Evolutionary conservation across 2,888 invertebrate genomes (phyloP).

Genomic region (Oxycera nigricornis): DNA sequence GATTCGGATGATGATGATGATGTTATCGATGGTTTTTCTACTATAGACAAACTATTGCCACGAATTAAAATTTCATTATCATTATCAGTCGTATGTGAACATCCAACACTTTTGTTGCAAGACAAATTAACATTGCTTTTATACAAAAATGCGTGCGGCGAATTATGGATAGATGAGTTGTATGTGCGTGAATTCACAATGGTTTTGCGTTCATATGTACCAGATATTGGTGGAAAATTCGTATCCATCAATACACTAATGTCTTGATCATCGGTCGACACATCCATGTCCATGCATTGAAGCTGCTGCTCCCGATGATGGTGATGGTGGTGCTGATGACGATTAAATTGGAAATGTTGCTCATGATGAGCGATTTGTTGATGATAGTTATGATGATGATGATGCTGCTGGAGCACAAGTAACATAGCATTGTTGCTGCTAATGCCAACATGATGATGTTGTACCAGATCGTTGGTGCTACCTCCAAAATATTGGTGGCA

Average conservation of each 20-base stretch:
- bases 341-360: conserved; percentile 12
- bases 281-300: conserved; percentile 48
- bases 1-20: conserved; percentile 20
- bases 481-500: conserved; percentile 50
- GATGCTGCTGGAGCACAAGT: conserved; percentile 47
- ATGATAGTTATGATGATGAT: conserved; percentile 41
- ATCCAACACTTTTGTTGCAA: conserved; percentile 18
- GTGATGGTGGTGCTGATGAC: conserved; percentile 24
- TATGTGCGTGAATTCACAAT: conserved; percentile 6
- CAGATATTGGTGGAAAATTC: conserved; percentile 55
- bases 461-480: conserved; percentile 50
- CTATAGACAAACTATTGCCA: conserved; percentile 33
- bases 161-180: conserved; percentile 21
- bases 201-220: conserved; percentile 52
- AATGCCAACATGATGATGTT: conserved; percentile 39
- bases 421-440: conserved; percentile 50
- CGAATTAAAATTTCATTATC: conserved; percentile 5
- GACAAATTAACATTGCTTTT: conserved; percentile 47
- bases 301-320: conserved; percentile 44
- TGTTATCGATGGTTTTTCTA: conserved; percentile 7
- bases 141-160: conserved; percentile 43
- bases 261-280: conserved; percentile 45
- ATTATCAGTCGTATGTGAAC: not conserved
- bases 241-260: conserved; percentile 55
- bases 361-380: conserved; percentile 6